phyloP scores from a whole-genome alignment of 2,113 vertebrate species.

The Mesocricetus auratus region DNA sequence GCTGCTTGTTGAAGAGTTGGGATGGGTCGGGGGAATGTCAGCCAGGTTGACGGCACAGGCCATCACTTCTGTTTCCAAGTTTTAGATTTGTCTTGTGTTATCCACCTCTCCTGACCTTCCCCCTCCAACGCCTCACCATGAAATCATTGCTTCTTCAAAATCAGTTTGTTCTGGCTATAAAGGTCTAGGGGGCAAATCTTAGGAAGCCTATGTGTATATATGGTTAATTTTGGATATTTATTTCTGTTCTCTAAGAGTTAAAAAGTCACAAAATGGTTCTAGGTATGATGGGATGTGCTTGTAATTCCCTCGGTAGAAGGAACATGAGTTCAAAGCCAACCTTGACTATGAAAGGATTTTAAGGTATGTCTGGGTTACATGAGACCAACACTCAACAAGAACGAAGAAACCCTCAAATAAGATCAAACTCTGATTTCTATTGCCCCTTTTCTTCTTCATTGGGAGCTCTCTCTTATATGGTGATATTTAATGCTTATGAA shows the following conservation, averaged over 20 bases:
- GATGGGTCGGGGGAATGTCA: slow-evolving; percentile 27
- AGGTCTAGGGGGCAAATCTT: neutral
- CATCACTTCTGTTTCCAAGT: slow-evolving; percentile 58
- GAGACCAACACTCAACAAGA: neutral
- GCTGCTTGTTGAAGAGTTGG: neutral
- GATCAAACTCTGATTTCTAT: neutral
- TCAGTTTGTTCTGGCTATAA: neutral
- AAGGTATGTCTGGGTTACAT: neutral
- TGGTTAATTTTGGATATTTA: neutral
- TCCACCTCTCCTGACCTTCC: neutral
- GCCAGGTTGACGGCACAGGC: slow-evolving; percentile 26
- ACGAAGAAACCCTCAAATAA: neutral
- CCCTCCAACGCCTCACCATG: neutral
- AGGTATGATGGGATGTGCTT: neutral
- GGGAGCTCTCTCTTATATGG: neutral
- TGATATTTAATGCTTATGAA: neutral
- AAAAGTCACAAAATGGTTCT: neutral
- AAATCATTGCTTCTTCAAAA: neutral
- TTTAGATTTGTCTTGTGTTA: neutral
- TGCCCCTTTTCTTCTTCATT: neutral
- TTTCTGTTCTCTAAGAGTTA: neutral
- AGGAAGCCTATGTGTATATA: neutral
- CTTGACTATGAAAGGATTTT: neutral
- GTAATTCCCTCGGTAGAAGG: neutral
- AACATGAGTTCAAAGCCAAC: neutral